Base-by-base conservation (phyloP, 2,113 vertebrate genomes). In the Rhynchomys soricoides region DNA sequence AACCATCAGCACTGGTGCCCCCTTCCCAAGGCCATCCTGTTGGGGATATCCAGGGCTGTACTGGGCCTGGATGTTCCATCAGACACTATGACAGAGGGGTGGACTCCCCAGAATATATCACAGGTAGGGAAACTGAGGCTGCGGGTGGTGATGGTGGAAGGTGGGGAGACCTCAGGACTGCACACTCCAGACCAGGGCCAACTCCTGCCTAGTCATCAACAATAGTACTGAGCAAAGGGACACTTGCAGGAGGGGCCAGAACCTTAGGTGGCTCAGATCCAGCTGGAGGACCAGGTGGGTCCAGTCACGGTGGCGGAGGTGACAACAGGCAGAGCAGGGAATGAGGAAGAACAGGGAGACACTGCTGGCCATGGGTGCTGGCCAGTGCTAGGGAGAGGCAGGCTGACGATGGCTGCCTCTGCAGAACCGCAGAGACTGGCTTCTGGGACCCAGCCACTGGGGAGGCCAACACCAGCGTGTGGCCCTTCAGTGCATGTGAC, bases 281-380 rank as follows among this genome's bases (percentile, higher is more conserved):
- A 87, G 86, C 48, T 70, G 37, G 66, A 48, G 64, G 48, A 70
- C 34, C 64, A 52, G 45, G 66, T n/a, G 48, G 34, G 31, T 71
- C 43, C 17, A 26, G 48, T 24, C n/a, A n/a, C n/a, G 48, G 45
- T 70, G 64, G 66, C 34, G 1, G 34, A 52, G 22, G 21, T 37
- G 85, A n/a, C 55, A 59, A 82, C 52, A 59, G 78, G 21, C 34
- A 0, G 15, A 34, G 19, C 31, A 2, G 50, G 48, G 78, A 6
- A 19, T 77, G 74, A 48, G 45, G 62, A 48, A 37, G 16, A 68
- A 5, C 34, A 70, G 34, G 86, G 48, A 50, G 66, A 37, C 34
- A 15, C 0, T 21, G 43, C 2, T 1, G n/a, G n/a, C n/a, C n/a
- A n/a, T n/a, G 2, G n/a, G 57, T 31, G n/a, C 82, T 64, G 40